Evolutionary conservation across 2,113 vertebrate species (phyloP).

Genomic region (Macquaria australasica): DNA sequence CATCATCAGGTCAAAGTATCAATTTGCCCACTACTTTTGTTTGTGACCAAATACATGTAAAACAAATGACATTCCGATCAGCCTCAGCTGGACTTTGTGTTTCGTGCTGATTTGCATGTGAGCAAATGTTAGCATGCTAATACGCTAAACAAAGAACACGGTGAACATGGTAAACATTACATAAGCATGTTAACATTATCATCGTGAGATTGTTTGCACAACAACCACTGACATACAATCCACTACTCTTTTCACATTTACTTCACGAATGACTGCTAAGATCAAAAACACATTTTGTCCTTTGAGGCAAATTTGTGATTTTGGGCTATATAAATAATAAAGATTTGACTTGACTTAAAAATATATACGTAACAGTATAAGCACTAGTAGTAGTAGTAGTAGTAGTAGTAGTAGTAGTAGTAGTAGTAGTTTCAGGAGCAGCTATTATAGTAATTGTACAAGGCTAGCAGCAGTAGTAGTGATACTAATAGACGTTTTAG

Average conservation of each 20-base stretch:
- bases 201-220: no score
- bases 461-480: neutral
- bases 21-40: no score
- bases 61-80: no score
- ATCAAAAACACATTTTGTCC: neutral
- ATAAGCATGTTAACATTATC: neutral
- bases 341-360: neutral
- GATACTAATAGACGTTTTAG: neutral
- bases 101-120: neutral
- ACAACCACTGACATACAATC: neutral
- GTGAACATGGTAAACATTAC: neutral
- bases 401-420: neutral
- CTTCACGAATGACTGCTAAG: neutral
- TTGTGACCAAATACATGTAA: no score
- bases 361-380: neutral
- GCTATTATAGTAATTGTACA: no score
- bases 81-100: neutral
- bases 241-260: neutral
- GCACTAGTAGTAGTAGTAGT: neutral
- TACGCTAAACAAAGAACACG: neutral
- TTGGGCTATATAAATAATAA: neutral
- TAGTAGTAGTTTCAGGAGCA: neutral
- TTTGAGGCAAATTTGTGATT: neutral
- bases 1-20: no score
- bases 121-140: neutral